Base-by-base conservation (phyloP, 2,113 vertebrate genomes). In the Prinia subflava region DNA sequence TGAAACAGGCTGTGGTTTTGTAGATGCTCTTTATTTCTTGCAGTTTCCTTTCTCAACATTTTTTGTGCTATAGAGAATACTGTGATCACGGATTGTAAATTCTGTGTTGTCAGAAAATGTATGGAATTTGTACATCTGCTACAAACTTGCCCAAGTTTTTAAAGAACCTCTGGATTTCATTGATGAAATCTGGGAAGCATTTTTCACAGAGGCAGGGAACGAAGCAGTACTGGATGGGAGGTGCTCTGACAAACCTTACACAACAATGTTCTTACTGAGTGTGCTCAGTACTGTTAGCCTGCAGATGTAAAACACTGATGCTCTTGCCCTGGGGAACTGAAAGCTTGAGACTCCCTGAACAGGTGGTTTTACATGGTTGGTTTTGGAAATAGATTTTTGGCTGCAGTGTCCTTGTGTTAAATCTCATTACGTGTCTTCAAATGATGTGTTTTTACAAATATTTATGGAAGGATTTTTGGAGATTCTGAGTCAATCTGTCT, bases 271-370 rank as follows among this genome's bases (percentile, higher is more conserved):
- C 69, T 85, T 94, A 89, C 69, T 18, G 68, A 68, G 42, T n/a
- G 39, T 76, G 57, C 82, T 96, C 89, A 75, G 88, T 42, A 87
- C 56, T 47, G 27, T 56, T 42, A 44, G 86, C 60, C 75, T 53
- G 68, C 67, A 95, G 87, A 83, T 83, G 79, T 76, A 96, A 93
- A 90, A 94, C 89, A 96, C 65, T 67, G 96, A 91, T 69, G 83
- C 63, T 31, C 71, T 89, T 94, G 88, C 83, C 92, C 91, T 76
- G 76, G 90, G 95, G 91, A 96, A 87, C n/a, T 82, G 69, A 70
- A 77, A 67, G 75, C 52, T 28, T 47, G 64, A 56, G 91, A 85
- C 53, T 95, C 90, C 42, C 87, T 27, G 41, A 75, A 79, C 55
- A 95, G 78, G 71, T 74, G 83, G 44, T 80, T 77, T 96, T 89